A percentile compares a stretch with the other conserved stretches of the same genome.
Conservation (phyloP, 2,797 vertebrate genomes). For the Heliangelus exortis region DNA sequence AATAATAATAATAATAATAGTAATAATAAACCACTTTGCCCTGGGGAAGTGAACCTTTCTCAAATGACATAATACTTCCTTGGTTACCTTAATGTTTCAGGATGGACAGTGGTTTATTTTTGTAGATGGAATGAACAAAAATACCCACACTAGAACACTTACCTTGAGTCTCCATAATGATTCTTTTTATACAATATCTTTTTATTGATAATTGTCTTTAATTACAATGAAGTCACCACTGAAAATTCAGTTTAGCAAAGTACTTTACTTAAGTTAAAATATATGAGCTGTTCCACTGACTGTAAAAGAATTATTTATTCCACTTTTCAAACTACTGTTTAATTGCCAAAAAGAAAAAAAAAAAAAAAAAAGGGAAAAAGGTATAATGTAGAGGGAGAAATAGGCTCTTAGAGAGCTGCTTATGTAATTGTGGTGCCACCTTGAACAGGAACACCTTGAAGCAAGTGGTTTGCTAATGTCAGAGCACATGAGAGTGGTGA, state of each 20-base stretch:
- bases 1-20: not conserved
- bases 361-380: no score
- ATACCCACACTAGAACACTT: not conserved
- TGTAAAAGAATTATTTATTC: not conserved
- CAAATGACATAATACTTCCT: not conserved
- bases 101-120: not conserved
- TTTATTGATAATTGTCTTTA: not conserved
- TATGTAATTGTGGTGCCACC: not conserved
- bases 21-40: not conserved
- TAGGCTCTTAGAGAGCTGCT: not conserved
- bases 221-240: not conserved
- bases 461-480: not conserved
- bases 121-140: not conserved
- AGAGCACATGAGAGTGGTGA: not conserved
- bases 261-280: not conserved
- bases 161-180: not conserved
- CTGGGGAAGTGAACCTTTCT: not conserved
- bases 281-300: not conserved
- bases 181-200: not conserved
- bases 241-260: not conserved
- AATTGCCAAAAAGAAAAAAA: not conserved
- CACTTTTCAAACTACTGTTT: not conserved
- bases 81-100: conserved; percentile 7
- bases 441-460: not conserved
- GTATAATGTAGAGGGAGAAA: not conserved